Conservation (phyloP, 1,140 invertebrate species). For the Lysiphlebus fabarum region DNA sequence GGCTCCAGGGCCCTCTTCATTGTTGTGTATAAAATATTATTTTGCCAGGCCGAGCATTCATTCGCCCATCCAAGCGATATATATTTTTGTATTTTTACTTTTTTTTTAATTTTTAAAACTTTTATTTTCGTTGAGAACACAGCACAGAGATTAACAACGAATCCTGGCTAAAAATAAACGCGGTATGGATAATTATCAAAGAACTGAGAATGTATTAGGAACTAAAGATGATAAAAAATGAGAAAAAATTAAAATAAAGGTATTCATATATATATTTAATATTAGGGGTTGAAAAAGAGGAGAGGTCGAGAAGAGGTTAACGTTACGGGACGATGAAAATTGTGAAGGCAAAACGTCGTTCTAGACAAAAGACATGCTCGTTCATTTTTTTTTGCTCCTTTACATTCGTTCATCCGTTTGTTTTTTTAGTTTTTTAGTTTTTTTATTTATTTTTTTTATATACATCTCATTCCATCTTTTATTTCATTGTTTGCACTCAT, state of each 20-base stretch:
- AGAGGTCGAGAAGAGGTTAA: constrained; percentile 11
- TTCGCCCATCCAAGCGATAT: constrained; percentile 12
- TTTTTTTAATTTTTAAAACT: too few species aligned
- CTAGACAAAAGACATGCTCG: constrained; percentile 26
- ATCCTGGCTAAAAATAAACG: neutral
- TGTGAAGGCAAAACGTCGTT: constrained; percentile 26
- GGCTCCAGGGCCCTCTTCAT: constrained; percentile 13
- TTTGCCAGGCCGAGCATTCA: constrained; percentile 26
- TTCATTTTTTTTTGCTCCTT: constrained; percentile 20
- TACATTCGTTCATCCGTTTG: constrained; percentile 10
- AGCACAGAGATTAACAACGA: constrained; percentile 8
- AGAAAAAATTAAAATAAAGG: too few species aligned
- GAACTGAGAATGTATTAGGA: constrained; percentile 16
- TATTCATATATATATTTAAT: too few species aligned
- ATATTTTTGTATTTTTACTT: too few species aligned
- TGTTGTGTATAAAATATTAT: constrained; percentile 30
- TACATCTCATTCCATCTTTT: too few species aligned
- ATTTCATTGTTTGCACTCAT: constrained; percentile 18
- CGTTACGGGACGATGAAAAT: constrained; percentile 24
- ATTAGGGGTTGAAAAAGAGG: neutral
- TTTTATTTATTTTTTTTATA: neutral
- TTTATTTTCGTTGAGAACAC: constrained; percentile 9
- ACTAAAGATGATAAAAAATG: neutral
- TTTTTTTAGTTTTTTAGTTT: neutral
- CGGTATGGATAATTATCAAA: constrained; percentile 29